A percentile compares a stretch with the other conserved stretches of the same genome.
Conservation (phyloP, 1,140 invertebrate genomes). For the Gyrodactylus salaris region DNA sequence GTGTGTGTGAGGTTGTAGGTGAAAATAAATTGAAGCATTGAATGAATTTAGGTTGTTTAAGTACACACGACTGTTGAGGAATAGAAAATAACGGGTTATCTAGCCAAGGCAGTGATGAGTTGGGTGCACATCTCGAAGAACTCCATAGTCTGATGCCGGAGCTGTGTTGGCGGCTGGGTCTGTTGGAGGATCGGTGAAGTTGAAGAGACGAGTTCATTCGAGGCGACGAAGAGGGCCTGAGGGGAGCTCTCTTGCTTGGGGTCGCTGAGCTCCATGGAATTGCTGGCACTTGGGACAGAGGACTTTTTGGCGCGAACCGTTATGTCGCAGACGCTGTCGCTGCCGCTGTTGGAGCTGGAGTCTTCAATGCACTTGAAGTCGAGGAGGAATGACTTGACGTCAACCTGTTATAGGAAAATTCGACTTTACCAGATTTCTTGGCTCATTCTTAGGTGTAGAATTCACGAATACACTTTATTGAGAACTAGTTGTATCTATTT, state of each 20-base stretch:
- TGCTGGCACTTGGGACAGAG: neutral
- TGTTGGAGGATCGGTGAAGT: neutral
- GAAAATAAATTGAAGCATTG: too few species aligned
- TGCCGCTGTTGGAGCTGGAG: conserved; percentile 8
- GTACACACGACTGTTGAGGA: too few species aligned
- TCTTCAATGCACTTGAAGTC: conserved; percentile 5
- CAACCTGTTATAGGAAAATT: too few species aligned
- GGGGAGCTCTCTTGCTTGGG: neutral
- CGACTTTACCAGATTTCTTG: too few species aligned
- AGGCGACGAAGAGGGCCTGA: neutral
- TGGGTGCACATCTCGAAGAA: conserved; percentile 99
- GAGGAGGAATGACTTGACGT: neutral
- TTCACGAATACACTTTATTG: too few species aligned
- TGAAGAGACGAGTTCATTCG: neutral
- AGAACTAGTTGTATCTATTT: too few species aligned
- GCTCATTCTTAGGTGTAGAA: too few species aligned
- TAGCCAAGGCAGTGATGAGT: conserved; percentile 73
- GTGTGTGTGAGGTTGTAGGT: too few species aligned
- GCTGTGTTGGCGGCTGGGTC: neutral
- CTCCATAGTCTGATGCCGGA: conserved; percentile 53
- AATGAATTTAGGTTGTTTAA: too few species aligned
- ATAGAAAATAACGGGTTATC: too few species aligned
- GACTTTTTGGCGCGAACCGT: conserved; percentile 3
- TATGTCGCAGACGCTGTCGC: conserved; percentile 8
- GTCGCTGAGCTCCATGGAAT: neutral